These are phyloP conservation scores for Babyrousa celebensis DNA, from an alignment of 2,797 vertebrate genomes.

Conservation along the genomic window DNA sequence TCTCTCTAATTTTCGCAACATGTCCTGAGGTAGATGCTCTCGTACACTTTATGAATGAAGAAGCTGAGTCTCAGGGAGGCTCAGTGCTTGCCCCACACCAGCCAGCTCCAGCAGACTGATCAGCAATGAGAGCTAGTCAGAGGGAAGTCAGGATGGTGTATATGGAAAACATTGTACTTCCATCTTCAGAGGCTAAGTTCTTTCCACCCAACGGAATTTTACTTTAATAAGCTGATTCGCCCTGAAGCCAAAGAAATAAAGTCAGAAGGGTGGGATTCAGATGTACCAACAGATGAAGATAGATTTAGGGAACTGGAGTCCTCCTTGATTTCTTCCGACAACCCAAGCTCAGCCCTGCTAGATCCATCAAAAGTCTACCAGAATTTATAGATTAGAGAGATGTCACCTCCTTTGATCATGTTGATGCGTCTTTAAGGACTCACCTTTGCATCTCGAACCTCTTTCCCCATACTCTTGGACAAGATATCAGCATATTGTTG, in stretches of 20 bases:
- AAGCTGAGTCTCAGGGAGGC: neutral
- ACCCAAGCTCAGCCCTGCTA: neutral
- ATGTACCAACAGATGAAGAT: neutral
- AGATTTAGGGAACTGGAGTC: neutral
- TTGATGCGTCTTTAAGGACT: constrained; percentile 6
- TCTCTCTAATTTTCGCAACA: neutral
- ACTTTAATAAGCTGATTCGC: neutral
- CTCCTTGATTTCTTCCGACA: neutral
- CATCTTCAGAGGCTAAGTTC: neutral
- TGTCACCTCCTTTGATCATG: neutral
- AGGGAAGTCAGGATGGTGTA: fast-evolving
- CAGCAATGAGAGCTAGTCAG: neutral
- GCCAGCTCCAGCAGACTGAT: neutral
- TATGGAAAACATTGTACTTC: neutral
- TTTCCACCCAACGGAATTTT: neutral
- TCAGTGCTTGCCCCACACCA: too few species aligned
- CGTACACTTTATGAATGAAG: neutral
- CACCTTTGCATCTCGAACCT: constrained; percentile 79
- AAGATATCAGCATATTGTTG: constrained; percentile 78
- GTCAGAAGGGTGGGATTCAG: neutral
- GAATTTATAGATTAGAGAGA: neutral
- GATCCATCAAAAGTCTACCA: neutral
- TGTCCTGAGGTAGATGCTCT: neutral
- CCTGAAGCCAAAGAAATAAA: constrained; percentile 30
- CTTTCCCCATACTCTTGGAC: constrained; percentile 77